Evolutionary conservation across 2,797 vertebrate genomes (phyloP).

Genomic region (Arnoldichthys spilopterus): DNA sequence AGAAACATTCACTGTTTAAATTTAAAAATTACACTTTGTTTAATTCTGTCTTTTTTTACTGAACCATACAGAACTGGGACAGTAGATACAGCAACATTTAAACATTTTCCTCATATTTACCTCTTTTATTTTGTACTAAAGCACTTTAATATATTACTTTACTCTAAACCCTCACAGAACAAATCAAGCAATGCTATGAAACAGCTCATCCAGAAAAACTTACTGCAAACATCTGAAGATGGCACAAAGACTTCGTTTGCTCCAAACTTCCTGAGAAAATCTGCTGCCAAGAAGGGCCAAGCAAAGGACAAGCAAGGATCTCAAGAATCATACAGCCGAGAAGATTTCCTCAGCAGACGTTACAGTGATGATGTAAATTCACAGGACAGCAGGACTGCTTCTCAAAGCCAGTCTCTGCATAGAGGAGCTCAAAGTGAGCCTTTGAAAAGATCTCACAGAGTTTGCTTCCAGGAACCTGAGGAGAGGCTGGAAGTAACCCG

Average conservation of each 20-base stretch:
- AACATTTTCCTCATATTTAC: no score
- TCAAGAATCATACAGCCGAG: conserved; percentile 76
- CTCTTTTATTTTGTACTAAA: no score
- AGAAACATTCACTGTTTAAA: background rate
- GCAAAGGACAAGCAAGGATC: conserved; percentile 78
- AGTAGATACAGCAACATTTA: background rate
- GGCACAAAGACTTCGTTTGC: conserved; percentile 71
- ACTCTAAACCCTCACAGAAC: conserved; percentile 57
- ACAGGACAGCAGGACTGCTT: conserved; percentile 80
- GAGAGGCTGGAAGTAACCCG: conserved; percentile 74
- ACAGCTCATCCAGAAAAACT: conserved; percentile 77
- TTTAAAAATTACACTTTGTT: background rate
- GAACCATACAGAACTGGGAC: background rate
- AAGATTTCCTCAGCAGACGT: conserved; percentile 55
- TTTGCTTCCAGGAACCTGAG: conserved; percentile 79
- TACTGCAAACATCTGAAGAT: conserved; percentile 58
- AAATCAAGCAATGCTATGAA: conserved; percentile 75
- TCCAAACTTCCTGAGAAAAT: conserved; percentile 80
- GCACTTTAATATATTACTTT: no score
- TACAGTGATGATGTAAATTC: conserved; percentile 67
- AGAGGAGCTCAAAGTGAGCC: conserved; percentile 85
- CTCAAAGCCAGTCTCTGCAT: conserved; percentile 66
- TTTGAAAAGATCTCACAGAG: conserved; percentile 79
- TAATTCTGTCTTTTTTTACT: background rate
- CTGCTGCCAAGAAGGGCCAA: conserved; percentile 81